phyloP scores from a whole-genome alignment of 2,113 vertebrate species.

The Forbesichthys agassizii region DNA sequence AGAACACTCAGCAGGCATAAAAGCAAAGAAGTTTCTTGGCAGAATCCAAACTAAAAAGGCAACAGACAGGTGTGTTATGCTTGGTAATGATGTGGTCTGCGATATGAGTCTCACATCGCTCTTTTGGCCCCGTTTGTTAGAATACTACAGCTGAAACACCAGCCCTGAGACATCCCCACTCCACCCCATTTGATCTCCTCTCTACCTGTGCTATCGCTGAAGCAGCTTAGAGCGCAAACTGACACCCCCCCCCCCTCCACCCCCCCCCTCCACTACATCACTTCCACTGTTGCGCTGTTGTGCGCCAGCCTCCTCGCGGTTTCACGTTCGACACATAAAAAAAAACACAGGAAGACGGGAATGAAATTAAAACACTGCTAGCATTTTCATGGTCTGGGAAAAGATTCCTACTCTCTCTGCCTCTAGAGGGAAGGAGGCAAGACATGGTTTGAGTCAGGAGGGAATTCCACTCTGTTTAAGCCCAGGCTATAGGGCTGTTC shows the following conservation, averaged over 20 bases:
- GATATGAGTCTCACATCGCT: constrained; percentile 48
- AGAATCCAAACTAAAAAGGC: constrained; percentile 39
- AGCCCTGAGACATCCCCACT: constrained; percentile 65
- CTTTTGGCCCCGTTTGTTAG: constrained; percentile 58
- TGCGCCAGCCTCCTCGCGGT: constrained; percentile 32
- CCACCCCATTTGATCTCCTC: constrained; percentile 66
- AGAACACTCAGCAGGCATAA: constrained; percentile 28
- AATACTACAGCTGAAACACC: constrained; percentile 51
- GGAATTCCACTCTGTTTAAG: constrained; percentile 56
- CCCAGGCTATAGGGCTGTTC: constrained; percentile 55
- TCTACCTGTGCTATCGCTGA: constrained; percentile 50
- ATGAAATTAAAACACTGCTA: constrained; percentile 61
- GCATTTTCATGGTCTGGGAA: constrained; percentile 61
- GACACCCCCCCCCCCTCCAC: constrained; percentile 34
- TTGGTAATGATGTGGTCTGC: constrained; percentile 60
- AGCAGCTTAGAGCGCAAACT: constrained; percentile 61
- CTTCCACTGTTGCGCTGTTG: constrained; percentile 57
- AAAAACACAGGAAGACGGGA: constrained; percentile 39
- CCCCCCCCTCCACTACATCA: constrained; percentile 55
- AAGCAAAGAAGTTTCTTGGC: constrained; percentile 29
- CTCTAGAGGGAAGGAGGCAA: constrained; percentile 22
- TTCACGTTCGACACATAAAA: constrained; percentile 52
- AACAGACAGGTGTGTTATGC: constrained; percentile 43
- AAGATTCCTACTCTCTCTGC: constrained; percentile 44
- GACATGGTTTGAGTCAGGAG: constrained; percentile 29